Conservation (phyloP, 2,113 vertebrate species). For the Neodon shergylaensis region DNA sequence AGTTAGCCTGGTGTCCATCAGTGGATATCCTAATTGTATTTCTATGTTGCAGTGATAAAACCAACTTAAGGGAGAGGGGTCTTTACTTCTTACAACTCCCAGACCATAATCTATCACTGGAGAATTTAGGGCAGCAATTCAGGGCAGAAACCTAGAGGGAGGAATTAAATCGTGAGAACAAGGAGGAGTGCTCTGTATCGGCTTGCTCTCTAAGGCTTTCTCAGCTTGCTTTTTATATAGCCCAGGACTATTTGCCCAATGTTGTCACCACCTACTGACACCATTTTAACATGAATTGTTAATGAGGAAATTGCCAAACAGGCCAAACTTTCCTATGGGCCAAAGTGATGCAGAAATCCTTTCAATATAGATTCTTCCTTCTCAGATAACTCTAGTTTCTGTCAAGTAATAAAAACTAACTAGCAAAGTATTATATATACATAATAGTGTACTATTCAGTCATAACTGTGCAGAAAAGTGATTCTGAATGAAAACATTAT, state of each 20-base stretch:
- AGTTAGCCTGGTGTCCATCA: background rate
- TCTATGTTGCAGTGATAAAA: background rate
- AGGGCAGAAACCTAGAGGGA: background rate
- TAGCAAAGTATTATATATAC: background rate
- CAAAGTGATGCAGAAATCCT: background rate
- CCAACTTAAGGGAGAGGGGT: background rate
- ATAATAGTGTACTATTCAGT: background rate
- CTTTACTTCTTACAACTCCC: background rate
- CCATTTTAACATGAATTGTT: background rate
- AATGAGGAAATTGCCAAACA: background rate
- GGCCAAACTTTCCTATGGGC: background rate
- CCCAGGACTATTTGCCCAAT: background rate
- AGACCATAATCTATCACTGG: background rate
- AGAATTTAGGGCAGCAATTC: background rate
- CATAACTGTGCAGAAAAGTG: background rate
- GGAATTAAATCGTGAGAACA: background rate
- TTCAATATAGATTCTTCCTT: background rate
- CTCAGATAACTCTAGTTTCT: background rate
- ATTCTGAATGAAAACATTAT: background rate
- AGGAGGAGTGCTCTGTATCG: background rate
- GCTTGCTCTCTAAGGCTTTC: background rate
- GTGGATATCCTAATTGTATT: background rate
- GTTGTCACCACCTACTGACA: background rate
- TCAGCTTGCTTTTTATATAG: background rate
- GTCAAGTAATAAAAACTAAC: background rate